A percentile compares a stretch with the other conserved stretches of the same genome.
These are phyloP conservation scores for Allacma fusca DNA, from an alignment of 2,888 invertebrate species.

Conservation along the genomic window DNA sequence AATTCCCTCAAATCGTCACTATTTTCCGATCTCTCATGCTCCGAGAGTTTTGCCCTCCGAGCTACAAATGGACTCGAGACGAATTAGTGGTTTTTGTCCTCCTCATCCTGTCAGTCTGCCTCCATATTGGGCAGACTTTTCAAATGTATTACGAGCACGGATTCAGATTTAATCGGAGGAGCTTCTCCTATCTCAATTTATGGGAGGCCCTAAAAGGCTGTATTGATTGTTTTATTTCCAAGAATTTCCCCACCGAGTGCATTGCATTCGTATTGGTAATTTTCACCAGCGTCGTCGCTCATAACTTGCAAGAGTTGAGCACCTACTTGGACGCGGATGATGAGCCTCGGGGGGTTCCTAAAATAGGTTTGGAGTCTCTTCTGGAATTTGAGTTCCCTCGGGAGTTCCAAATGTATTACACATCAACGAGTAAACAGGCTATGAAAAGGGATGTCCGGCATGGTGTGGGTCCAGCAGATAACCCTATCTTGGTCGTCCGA, in stretches of 20 bases:
- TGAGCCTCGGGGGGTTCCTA: background rate
- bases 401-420: conserved; percentile 13
- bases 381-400: conserved; percentile 10
- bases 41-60: conserved; percentile 1
- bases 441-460: background rate
- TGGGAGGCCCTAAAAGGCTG: background rate
- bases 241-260: conserved; percentile 10
- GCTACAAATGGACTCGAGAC: conserved; percentile 21
- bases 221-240: conserved; percentile 25
- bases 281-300: conserved; percentile 13
- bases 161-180: background rate
- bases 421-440: background rate
- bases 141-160: background rate
- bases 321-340: conserved; percentile 5
- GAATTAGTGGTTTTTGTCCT: background rate
- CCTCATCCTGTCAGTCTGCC: background rate
- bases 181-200: background rate
- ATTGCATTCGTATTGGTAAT: conserved; percentile 9
- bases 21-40: conserved; percentile 4
- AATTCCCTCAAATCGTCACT: conserved; percentile 5
- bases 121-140: background rate
- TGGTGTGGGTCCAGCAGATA: background rate
- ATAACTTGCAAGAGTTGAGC: background rate
- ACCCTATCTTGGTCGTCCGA: background rate
- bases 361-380: background rate